Conservation (phyloP, 2,797 vertebrate genomes). For the Petrocephalus schoutedeni region DNA sequence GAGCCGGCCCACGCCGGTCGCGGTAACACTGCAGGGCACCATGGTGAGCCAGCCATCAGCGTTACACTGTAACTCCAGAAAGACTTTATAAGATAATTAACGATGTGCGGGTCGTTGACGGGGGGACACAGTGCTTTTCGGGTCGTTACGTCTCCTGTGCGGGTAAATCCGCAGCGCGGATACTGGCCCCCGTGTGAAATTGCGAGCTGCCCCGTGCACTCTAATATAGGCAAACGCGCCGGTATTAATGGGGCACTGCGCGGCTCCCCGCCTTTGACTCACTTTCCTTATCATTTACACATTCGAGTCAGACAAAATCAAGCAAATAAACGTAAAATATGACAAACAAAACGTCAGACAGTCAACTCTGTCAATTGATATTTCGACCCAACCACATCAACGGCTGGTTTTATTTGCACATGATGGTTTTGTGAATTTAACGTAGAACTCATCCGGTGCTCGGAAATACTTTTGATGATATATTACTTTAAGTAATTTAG, state of each 20-base stretch:
- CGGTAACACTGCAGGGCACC: neutral
- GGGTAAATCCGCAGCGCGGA: neutral
- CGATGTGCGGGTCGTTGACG: neutral
- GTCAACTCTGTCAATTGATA: neutral
- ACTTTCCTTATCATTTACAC: conserved; percentile 1
- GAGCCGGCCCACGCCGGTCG: neutral
- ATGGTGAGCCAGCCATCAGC: neutral
- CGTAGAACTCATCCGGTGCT: neutral
- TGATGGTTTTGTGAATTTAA: neutral
- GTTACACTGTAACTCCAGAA: neutral
- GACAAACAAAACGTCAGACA: neutral
- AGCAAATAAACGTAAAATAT: neutral
- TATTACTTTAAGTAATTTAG: neutral
- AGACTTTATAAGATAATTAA: neutral
- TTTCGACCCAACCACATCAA: neutral
- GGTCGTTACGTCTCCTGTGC: neutral
- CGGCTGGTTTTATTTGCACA: neutral
- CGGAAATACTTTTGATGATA: neutral
- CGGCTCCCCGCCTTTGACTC: neutral
- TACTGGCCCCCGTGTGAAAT: too few species aligned
- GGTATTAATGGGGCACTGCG: neutral
- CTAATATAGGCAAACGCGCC: neutral
- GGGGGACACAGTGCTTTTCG: neutral
- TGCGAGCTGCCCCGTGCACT: neutral
- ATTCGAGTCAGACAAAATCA: neutral